These are phyloP conservation scores for Phragmatobia fuliginosa DNA, from an alignment of 2,888 invertebrate genomes.

Conservation along the genomic window DNA sequence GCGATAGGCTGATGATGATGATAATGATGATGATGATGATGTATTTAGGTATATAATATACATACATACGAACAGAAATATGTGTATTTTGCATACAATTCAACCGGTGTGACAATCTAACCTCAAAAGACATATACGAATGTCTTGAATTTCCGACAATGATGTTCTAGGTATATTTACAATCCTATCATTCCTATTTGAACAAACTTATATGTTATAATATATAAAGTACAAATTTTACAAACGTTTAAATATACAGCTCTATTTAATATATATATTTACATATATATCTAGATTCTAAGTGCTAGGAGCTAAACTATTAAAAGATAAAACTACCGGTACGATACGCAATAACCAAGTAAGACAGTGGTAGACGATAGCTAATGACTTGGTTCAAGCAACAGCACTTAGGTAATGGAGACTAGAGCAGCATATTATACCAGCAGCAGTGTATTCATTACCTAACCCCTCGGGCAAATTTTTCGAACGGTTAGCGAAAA, in stretches of 20 bases:
- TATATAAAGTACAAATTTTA: no score
- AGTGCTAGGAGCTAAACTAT: background rate
- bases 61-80: no score
- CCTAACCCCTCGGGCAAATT: slow-evolving; percentile 32
- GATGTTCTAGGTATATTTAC: no score
- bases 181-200: background rate
- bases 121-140: no score
- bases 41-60: no score
- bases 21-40: no score
- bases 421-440: slow-evolving; percentile 29
- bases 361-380: slow-evolving; percentile 31
- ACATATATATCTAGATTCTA: background rate
- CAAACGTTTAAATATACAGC: no score
- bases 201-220: background rate
- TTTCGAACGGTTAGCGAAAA: slow-evolving; percentile 14
- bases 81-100: no score
- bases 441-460: slow-evolving; percentile 29
- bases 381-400: slow-evolving; percentile 46
- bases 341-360: slow-evolving; percentile 44
- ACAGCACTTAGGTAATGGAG: slow-evolving; percentile 37
- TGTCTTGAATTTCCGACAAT: no score
- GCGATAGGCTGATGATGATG: no score
- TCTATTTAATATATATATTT: no score
- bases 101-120: no score
- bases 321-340: slow-evolving; percentile 32